Conservation (phyloP, 2,113 vertebrate species). For the rabbit (Oryctolagus cuniculus) region mOryCun1.1 NC_091443.1:59515001-59515500, state of each 20-base stretch:
- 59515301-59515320: not conserved
- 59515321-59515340: not conserved
- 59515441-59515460: not conserved
- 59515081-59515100: not conserved
- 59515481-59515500: not conserved
- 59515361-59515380: not conserved
- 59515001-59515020: not conserved
- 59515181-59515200: not conserved
- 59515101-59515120: not conserved
- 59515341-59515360: not conserved
- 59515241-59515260: not conserved
- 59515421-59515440: slow-evolving; percentile 45
- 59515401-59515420: slow-evolving; percentile 55
- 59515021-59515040: not conserved
- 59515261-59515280: not conserved
- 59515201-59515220: not conserved
- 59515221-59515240: not conserved
- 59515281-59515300: not conserved
- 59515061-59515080: not conserved
- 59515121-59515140: not conserved
- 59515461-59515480: not conserved
- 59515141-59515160: slow-evolving; percentile 16
- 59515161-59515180: not conserved
- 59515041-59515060: slow-evolving; percentile 4
- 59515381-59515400: slow-evolving; percentile 41